A percentile compares a stretch with the other conserved stretches of the same genome.
Conservation (phyloP, 2,797 vertebrate genomes). For the Coregonus ussuriensis region DNA sequence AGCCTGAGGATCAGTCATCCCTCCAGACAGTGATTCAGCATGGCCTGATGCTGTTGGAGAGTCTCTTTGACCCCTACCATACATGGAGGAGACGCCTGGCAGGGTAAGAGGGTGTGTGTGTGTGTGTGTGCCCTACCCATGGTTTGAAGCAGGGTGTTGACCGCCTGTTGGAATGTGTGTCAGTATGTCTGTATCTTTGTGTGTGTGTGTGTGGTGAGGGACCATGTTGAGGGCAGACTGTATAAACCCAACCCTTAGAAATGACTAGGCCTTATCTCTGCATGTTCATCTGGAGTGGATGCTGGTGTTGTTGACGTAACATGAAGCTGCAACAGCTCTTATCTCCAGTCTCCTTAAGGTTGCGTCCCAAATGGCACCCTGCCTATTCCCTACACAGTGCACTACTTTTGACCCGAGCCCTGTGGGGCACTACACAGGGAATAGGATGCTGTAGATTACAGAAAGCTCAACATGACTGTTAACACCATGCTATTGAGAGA, state of each 20-base stretch:
- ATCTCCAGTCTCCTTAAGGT: conserved; percentile 29
- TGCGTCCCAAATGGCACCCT: neutral
- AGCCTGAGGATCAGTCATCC: conserved; percentile 53
- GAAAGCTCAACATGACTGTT: conserved; percentile 25
- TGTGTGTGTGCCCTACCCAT: conserved; percentile 18
- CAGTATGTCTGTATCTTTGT: conserved; percentile 15
- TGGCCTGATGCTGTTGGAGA: conserved; percentile 88
- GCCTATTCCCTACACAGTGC: too few relatives aligned
- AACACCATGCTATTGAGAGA: conserved; percentile 23
- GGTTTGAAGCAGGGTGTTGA: conserved; percentile 21
- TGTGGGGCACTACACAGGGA: neutral
- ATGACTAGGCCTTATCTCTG: neutral
- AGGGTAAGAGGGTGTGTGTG: conserved; percentile 82
- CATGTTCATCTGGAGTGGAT: neutral
- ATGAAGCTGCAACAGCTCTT: conserved; percentile 10
- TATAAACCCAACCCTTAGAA: too few relatives aligned
- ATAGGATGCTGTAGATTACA: conserved; percentile 28
- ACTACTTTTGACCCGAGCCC: neutral
- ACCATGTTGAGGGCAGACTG: neutral
- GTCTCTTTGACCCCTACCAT: conserved; percentile 95
- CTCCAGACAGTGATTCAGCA: conserved; percentile 81
- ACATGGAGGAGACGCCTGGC: conserved; percentile 88
- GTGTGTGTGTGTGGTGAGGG: conserved; percentile 5
- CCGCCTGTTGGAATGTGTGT: conserved; percentile 29
- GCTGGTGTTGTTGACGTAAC: neutral